Percentiles rank a stretch among this genome's conserved stretches.
phyloP scores from a whole-genome alignment of 2,113 vertebrate species.

The Odobenus rosmarus region DNA sequence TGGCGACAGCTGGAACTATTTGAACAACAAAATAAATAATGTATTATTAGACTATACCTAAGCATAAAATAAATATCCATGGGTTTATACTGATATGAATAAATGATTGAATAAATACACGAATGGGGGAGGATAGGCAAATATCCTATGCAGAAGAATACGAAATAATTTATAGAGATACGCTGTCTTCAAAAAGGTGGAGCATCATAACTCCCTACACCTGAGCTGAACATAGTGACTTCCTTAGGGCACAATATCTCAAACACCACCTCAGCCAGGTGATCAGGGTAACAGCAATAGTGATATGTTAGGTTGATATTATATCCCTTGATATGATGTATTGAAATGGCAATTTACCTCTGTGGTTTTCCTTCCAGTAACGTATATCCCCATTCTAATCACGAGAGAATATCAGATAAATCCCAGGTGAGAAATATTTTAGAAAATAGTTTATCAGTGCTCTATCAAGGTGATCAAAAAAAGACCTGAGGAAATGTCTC shows the following conservation, averaged over 20 bases:
- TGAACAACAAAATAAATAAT: not conserved
- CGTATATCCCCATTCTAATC: not conserved
- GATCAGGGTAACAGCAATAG: not conserved
- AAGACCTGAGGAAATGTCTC: not conserved
- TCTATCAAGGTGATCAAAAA: not conserved
- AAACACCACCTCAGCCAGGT: not conserved
- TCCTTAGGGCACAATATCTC: not conserved
- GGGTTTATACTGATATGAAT: not conserved
- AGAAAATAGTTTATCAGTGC: not conserved
- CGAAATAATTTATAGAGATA: not conserved
- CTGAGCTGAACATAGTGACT: not conserved
- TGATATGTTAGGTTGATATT: not conserved
- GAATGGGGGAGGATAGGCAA: not conserved
- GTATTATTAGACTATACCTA: not conserved
- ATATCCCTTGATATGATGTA: not conserved
- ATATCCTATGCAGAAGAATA: not conserved
- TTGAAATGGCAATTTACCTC: not conserved
- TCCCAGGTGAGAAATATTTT: not conserved
- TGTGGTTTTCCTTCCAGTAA: not conserved
- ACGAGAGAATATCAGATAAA: not conserved
- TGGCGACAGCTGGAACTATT: not conserved
- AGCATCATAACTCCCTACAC: not conserved
- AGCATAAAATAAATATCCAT: slow-evolving; percentile 21
- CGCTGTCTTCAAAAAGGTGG: not conserved
- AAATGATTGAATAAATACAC: slow-evolving; percentile 3